These are phyloP conservation scores for Pangasianodon hypophthalmus DNA, from an alignment of 2,113 vertebrate species.

Conservation along the genomic window DNA sequence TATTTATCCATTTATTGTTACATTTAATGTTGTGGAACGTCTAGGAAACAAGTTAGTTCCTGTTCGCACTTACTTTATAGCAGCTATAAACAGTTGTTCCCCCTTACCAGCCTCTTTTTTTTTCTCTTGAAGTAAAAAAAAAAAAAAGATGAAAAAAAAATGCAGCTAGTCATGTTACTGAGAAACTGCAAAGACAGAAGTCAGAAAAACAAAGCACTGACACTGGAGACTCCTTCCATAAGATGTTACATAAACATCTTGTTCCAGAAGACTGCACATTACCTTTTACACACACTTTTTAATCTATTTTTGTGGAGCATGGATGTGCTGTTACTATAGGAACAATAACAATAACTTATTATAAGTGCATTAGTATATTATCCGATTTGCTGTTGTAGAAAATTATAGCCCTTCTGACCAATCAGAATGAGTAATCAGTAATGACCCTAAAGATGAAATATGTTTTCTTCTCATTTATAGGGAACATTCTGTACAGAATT, in stretches of 20 bases:
- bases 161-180: background rate
- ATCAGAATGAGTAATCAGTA: conserved; percentile 50
- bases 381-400: background rate
- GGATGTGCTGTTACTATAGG: background rate
- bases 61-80: background rate
- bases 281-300: background rate
- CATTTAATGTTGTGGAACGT: background rate
- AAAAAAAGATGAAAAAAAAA: background rate
- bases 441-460: conserved; percentile 64
- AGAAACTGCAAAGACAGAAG: background rate
- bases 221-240: conserved; percentile 8
- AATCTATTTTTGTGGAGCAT: background rate
- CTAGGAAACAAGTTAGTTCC: background rate
- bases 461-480: conserved; percentile 56
- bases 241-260: background rate
- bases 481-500: background rate
- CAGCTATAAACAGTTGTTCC: background rate
- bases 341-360: background rate
- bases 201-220: background rate
- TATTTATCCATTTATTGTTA: background rate
- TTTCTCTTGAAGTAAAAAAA: too few relatives aligned
- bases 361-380: background rate
- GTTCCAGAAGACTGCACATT: background rate
- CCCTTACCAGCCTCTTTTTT: background rate
- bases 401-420: background rate